phyloP scores from a whole-genome alignment of 2,113 vertebrate species.

The Otus sunia region DNA sequence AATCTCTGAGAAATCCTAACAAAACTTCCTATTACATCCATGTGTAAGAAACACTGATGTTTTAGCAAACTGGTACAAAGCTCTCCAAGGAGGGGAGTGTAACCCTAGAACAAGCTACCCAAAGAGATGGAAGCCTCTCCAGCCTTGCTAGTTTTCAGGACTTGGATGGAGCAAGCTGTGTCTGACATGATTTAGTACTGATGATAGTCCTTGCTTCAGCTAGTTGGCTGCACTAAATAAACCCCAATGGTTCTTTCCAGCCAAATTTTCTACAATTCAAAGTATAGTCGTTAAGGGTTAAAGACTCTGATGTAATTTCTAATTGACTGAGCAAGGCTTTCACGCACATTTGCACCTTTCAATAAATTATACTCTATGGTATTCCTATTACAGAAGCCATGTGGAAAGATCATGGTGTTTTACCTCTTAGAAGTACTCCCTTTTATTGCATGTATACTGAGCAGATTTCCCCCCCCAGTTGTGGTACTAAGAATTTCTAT shows the following conservation, averaged over 20 bases:
- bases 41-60: not conserved
- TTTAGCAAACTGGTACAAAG: not conserved
- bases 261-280: not conserved
- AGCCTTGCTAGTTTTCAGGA: not conserved
- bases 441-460: not conserved
- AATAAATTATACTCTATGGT: not conserved
- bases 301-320: not conserved
- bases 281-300: not conserved
- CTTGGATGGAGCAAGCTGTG: not conserved
- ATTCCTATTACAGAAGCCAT: not conserved
- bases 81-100: not conserved
- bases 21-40: not conserved
- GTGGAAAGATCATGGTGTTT: not conserved
- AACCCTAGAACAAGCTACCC: not conserved
- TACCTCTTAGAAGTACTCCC: not conserved
- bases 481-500: not conserved
- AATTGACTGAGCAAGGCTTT: not conserved
- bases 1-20: not conserved
- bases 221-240: not conserved
- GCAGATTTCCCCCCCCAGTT: not conserved
- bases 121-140: not conserved
- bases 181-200: fast-evolving
- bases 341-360: not conserved
- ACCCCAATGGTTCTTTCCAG: not conserved
- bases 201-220: not conserved